Base-by-base conservation (phyloP, 2,888 invertebrate genomes). In the Apamea epomidion region DNA sequence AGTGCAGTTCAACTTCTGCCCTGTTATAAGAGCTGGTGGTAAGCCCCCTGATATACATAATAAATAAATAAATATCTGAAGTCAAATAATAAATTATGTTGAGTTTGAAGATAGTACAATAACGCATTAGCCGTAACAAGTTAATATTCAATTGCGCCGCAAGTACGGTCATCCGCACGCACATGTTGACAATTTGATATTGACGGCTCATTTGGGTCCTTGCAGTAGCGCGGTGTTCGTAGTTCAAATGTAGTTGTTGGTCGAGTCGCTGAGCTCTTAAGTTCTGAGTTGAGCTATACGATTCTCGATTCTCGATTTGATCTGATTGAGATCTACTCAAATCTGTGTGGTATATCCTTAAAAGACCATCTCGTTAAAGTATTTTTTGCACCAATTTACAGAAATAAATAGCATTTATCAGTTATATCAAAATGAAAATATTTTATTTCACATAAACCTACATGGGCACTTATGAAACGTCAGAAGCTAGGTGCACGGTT, bases 141-240 rank as follows among this genome's bases (percentile, higher is more conserved):
- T 76, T 73, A 16, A 37, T 73, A 82, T 82, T 82, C 72, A 73
- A 77, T 60, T 82, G 12, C 60, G 16, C 25, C 42, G 29, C 32
- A 16, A 70, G 80, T 69, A 78, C 32, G 0, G 6, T 78, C 54
- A 58, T 10, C 32, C 8, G 45, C 45, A 78, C 6, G n/a, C n/a
- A 5, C 4, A 51, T 48, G n/a, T 75, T 42, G 51, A 37, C 25
- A 54, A 37, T 54, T 37, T 54, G 16, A 51, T 71, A 32, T 10
- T 25, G 71, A 54, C 25, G 6, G 8, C 0, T 32, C 14, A 5
- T 32, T 32, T 54, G 2, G 25, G 8, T 32, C 32, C 16, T 25
- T 54, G 71, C 54, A 10, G 6, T n/a, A n/a, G 25, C 10, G 32
- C 10, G 37, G 10, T 54, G 18, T 37, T 54, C 6, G 16, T 16